Evolutionary conservation across 2,888 invertebrate genomes (phyloP), one percentile per base, ranked within the genome.

Genomic region (Balanococcus diminutus): DNA sequence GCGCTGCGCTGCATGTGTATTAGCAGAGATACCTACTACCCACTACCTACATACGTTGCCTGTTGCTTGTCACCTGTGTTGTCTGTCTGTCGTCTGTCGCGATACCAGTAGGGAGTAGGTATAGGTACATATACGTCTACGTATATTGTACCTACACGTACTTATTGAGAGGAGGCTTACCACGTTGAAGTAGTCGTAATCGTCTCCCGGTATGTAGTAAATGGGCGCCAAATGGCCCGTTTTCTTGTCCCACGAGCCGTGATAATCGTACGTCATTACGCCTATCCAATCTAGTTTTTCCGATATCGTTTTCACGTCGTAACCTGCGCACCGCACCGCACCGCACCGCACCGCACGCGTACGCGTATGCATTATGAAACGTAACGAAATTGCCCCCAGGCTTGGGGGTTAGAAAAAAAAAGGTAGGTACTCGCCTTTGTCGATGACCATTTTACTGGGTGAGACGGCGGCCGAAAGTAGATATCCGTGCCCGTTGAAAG

Each of bases 241-340:
- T 89, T 94, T 94, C 89, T 95, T 96, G 88, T 96, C 96, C 96
- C 96, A 97, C 88, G 96, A 96, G 0, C 96, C 96, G 88, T 96
- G 96, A 90, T 94, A 96, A 89, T 97, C 97, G 89, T 97, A 97
- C 0, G 96, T 94, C 97, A 97, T 97, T 0, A 97, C 96, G 0
- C 96, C 95, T 82, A 97, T 95, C 96, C 96, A 96, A 89, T 97
- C 96, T 86, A 97, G 91, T 89, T 95, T 92, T 88, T 92, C 91
- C 0, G 95, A 93, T 3, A 97, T 89, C 0, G 93, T 92, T 0
- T 94, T 93, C 0, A 97, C 96, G 89, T 96, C 94, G 89, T 97
- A 97, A 0, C 95, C 92, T 89, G 83, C n/a, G 81, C 67, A 83
- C 31, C 31, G 1, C 8, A 22, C 5, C 46, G 14, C 11, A 46